Conservation (phyloP, 2,797 vertebrate species). For the Leptodon cayanensis region DNA sequence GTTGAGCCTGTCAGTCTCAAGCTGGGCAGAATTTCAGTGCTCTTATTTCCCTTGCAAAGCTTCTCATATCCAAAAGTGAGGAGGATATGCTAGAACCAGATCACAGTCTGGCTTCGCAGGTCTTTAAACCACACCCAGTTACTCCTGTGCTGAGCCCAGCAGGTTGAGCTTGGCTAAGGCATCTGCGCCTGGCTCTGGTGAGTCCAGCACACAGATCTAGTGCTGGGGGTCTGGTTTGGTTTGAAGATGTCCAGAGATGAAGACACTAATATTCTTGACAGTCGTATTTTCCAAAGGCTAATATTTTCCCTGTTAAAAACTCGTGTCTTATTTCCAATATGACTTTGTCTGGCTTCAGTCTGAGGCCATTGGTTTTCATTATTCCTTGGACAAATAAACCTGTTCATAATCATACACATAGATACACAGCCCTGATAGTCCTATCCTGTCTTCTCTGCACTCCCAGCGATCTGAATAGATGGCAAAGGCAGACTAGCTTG, state of each 20-base stretch:
- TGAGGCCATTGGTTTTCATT: constrained; percentile 43
- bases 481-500: background rate
- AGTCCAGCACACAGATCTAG: background rate
- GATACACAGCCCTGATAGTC: background rate
- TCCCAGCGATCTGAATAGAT: background rate
- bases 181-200: background rate
- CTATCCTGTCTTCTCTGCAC: background rate
- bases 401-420: background rate
- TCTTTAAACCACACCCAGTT: background rate
- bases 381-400: constrained; percentile 22
- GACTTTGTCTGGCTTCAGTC: constrained; percentile 9
- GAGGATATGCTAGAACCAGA: background rate
- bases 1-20: background rate
- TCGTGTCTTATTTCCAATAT: background rate
- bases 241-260: constrained; percentile 12
- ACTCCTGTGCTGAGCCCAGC: background rate
- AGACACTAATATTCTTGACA: background rate
- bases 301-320: background rate
- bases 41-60: background rate
- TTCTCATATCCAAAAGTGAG: background rate
- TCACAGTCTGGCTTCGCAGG: background rate
- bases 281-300: background rate
- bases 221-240: background rate
- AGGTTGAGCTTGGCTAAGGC: background rate
- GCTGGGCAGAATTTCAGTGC: background rate